A percentile compares a stretch with the other conserved stretches of the same genome.
phyloP scores from a whole-genome alignment of 2,888 invertebrate genomes.

The Caenorhabditis angaria region DNA sequence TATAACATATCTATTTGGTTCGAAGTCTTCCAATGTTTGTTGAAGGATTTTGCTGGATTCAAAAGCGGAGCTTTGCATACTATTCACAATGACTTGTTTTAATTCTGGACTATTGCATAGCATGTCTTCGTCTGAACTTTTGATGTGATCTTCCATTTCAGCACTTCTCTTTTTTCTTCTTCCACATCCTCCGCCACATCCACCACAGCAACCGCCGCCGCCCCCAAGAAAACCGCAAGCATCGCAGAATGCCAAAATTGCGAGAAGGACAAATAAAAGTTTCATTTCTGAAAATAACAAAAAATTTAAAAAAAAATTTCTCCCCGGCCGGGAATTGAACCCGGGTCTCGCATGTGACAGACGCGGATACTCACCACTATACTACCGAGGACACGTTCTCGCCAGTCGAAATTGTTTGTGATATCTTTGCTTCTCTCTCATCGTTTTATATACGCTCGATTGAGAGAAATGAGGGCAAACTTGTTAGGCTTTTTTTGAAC shows the following conservation, averaged over 20 bases:
- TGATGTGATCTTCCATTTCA: neutral
- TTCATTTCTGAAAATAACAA: neutral
- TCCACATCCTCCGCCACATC: slow-evolving; percentile 3
- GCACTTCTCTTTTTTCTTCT: neutral
- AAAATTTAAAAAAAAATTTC: slow-evolving; percentile 45
- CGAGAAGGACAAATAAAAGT: neutral
- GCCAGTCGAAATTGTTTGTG: neutral
- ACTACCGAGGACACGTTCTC: slow-evolving; percentile 61
- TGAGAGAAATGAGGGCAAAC: neutral
- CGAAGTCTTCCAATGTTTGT: neutral
- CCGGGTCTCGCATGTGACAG: slow-evolving; percentile 71
- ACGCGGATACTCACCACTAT: slow-evolving; percentile 70
- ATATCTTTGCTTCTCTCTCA: slow-evolving; percentile 9
- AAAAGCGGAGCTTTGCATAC: neutral
- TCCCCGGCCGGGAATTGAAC: slow-evolving; percentile 71
- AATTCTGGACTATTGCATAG: slow-evolving; percentile 4
- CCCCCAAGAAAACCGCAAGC: neutral
- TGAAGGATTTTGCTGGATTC: neutral
- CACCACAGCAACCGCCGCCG: neutral
- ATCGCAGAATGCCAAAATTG: neutral
- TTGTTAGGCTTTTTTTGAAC: neutral
- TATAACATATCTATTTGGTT: neutral
- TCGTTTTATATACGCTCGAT: neutral
- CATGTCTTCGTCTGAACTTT: neutral
- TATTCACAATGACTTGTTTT: neutral